Evolutionary conservation across 2,113 vertebrate genomes (phyloP).

Genomic region (Salminus brasiliensis): DNA sequence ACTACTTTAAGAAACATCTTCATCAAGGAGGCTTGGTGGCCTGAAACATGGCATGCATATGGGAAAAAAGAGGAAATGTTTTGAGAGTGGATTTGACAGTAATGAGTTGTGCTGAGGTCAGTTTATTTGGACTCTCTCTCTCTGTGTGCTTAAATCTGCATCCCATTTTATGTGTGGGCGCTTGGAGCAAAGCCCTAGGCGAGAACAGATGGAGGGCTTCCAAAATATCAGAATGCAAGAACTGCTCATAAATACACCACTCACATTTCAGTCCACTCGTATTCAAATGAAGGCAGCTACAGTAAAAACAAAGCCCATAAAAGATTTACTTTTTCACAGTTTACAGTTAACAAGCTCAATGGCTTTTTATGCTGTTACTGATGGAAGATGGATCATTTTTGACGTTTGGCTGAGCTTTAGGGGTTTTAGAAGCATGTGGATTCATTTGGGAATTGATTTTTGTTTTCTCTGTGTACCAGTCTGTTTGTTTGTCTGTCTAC

Average conservation of each 20-base stretch:
- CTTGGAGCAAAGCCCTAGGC: background rate
- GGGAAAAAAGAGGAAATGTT: background rate
- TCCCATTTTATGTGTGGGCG: background rate
- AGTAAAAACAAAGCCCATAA: background rate
- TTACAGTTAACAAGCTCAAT: background rate
- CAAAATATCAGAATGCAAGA: background rate
- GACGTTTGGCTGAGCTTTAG: background rate
- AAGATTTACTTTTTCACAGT: background rate
- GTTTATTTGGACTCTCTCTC: constrained; percentile 9
- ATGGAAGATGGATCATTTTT: too few species aligned
- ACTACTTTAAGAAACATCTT: background rate
- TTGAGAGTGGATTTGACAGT: background rate
- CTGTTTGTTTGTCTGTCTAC: too few species aligned
- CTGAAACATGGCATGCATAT: background rate
- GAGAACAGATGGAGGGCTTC: constrained; percentile 1
- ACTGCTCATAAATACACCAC: background rate
- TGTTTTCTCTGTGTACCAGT: too few species aligned
- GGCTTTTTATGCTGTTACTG: background rate
- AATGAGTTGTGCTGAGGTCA: background rate
- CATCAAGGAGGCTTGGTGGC: background rate
- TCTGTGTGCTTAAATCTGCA: background rate
- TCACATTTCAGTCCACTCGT: background rate
- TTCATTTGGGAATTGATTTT: too few species aligned
- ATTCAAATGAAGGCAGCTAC: background rate
- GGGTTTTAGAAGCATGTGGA: background rate